Conservation (phyloP, 1,140 invertebrate species). For the Rhyacophila brunnea region DNA sequence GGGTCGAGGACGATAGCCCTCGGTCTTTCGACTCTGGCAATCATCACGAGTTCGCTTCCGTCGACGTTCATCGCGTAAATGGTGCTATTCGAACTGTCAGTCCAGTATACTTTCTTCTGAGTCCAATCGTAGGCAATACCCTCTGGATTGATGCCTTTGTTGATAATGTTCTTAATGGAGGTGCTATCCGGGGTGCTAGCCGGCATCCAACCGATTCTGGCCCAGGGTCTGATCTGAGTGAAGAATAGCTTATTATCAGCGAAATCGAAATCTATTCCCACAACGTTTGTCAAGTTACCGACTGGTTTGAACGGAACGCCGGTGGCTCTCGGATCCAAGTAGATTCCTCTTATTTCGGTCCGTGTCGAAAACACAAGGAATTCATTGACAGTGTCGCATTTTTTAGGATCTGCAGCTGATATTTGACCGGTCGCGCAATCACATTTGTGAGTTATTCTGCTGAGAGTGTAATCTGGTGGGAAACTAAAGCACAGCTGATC, state of each 20-base stretch:
- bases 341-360: slow-evolving; percentile 85
- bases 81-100: slow-evolving; percentile 89
- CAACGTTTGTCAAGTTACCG: slow-evolving; percentile 92
- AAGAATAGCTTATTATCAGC: slow-evolving; percentile 83
- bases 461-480: slow-evolving; percentile 59
- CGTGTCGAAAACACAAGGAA: slow-evolving; percentile 89
- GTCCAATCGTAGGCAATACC: slow-evolving; percentile 98
- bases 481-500: slow-evolving; percentile 95
- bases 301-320: slow-evolving; percentile 83
- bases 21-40: slow-evolving; percentile 87
- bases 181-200: slow-evolving; percentile 62
- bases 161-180: slow-evolving; percentile 72
- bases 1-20: slow-evolving; percentile 95
- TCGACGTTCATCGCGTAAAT: slow-evolving; percentile 95
- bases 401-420: slow-evolving; percentile 56
- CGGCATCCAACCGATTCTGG: slow-evolving; percentile 79
- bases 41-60: slow-evolving; percentile 87
- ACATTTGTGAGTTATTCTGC: slow-evolving; percentile 68
- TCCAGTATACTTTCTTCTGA: slow-evolving; percentile 95
- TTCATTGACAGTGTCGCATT: slow-evolving; percentile 81
- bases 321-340: slow-evolving; percentile 77
- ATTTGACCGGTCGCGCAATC: slow-evolving; percentile 87
- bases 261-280: slow-evolving; percentile 95
- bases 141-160: slow-evolving; percentile 87
- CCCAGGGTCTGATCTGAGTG: slow-evolving; percentile 89